phyloP scores from a whole-genome alignment of 2,888 invertebrate species.

The Luffia ferchaultella region DNA sequence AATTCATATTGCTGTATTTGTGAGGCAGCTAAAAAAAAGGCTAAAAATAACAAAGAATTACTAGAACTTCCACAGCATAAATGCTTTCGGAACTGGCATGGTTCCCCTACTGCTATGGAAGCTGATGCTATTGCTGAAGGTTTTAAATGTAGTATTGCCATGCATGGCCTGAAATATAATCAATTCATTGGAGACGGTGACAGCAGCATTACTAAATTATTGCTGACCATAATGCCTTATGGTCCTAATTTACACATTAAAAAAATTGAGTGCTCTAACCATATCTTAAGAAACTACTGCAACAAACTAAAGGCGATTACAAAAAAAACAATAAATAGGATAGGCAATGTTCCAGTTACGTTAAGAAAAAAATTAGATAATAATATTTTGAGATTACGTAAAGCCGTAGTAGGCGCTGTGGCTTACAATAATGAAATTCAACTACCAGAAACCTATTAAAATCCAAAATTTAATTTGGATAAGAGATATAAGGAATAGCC shows the following conservation, averaged over 20 bases:
- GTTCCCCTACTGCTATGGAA: conserved; percentile 9
- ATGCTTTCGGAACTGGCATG: conserved; percentile 8
- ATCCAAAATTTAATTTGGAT: neutral
- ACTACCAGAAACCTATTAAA: neutral
- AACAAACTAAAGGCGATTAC: conserved; percentile 2
- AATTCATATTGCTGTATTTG: conserved; percentile 7
- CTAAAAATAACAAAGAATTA: too few species aligned
- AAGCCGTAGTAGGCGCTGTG: neutral
- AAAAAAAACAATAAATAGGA: conserved; percentile 3
- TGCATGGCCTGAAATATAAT: conserved; percentile 5
- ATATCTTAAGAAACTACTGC: conserved; percentile 5
- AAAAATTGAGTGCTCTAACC: conserved; percentile 8
- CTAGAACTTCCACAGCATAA: conserved; percentile 1
- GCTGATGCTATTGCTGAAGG: conserved; percentile 7
- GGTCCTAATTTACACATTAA: neutral
- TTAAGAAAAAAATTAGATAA: neutral
- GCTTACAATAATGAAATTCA: neutral
- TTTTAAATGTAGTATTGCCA: conserved; percentile 1
- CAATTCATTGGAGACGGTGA: conserved; percentile 5
- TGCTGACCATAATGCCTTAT: neutral
- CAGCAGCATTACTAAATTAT: neutral
- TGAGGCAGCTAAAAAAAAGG: neutral
- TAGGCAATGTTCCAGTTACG: conserved; percentile 1
- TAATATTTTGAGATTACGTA: neutral
- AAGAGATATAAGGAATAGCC: neutral